Evolutionary conservation across 2,888 invertebrate species (phyloP), one percentile per base, ranked within the genome.

Genomic region (Coelopa pilipes): DNA sequence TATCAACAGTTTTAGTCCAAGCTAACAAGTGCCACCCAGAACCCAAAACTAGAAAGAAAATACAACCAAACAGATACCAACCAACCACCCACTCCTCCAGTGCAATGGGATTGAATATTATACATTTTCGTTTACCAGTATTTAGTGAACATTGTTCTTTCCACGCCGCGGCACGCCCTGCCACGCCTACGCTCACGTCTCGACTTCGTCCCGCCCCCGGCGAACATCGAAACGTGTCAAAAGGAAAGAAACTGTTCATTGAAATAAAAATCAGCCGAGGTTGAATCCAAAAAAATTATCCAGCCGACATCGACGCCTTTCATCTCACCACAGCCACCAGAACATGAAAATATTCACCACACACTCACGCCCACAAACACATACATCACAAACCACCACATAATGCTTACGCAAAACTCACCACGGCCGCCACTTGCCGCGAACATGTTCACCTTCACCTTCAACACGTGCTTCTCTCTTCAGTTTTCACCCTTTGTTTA

Each of bases 121-220:
- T 88, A 88, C 88, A 88, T 88, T 88, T 88, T 87, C 88, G 88
- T 88, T 86, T 88, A 88, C 88, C 85, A 85, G 87, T 87, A 86
- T 86, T 86, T 86, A 86, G 85, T 85, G 87, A 86, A 87, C 86
- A 86, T 80, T 84, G 82, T 84, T 81, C 83, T 86, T 85, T 85
- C 81, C 34, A 34, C 2, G 34, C 34, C 34, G 7, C 34, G 80
- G 79, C 79, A n/a, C n/a, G n/a, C n/a, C n/a, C n/a, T n/a, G n/a
- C n/a, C n/a, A n/a, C n/a, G n/a, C n/a, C n/a, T n/a, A n/a, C n/a
- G n/a, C n/a, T n/a, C 77, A 76, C 74, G 77, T 78, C 75, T 49
- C 55, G 71, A 34, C 34, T 34, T 49, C 55, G 71, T 21, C 15
- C 12, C 57, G 17, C 15, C 46, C 15, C 12, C 57, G 17, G 19